Evolutionary conservation across 2,888 invertebrate genomes (phyloP), one percentile per base, ranked within the genome.

Genomic region (Lithophane leautieri): DNA sequence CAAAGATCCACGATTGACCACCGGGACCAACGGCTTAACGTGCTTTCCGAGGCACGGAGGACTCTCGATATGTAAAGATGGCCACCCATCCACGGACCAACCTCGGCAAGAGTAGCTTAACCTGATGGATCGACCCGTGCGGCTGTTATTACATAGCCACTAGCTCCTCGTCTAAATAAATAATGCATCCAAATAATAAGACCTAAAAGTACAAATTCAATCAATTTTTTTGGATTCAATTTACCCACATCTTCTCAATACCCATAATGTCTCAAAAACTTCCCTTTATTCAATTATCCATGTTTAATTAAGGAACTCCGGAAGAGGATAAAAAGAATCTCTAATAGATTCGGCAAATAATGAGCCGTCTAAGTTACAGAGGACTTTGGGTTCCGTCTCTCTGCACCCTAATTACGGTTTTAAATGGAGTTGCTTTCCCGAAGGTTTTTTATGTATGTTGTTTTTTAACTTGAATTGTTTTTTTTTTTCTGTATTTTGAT

Each of bases 341-440:
- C 70, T 40, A 77, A 77, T 81, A 73, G 66, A 84, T 73, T 78
- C 58, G 22, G 40, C 58, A 73, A 79, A 86, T 82, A 84, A 84
- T 79, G 72, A 86, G 63, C 40, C 76, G 8, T 19, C 12, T 65
- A 61, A 79, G 69, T 78, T 72, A 42, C 52, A 22, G 8, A 63
- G n/a, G 58, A 72, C 54, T 79, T 68, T 50, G 34, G 42, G 34
- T 67, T 68, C 67, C 61, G 52, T 40, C 54, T 69, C 40, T 60
- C 28, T 63, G 56, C 22, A 61, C 71, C 65, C 82, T 85, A 79
- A 84, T 84, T 79, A 84, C 67, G 79, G 63, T 76, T 78, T 62
- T 62, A 66, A 81, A 83, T 77, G 71, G 69, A 67, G 50, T 62
- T 61, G 25, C 60, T 73, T 68, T 66, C 4, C 12, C 19, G 22